phyloP scores from a whole-genome alignment of 1,140 invertebrate species.

The Parasteatoda tepidariorum region DNA sequence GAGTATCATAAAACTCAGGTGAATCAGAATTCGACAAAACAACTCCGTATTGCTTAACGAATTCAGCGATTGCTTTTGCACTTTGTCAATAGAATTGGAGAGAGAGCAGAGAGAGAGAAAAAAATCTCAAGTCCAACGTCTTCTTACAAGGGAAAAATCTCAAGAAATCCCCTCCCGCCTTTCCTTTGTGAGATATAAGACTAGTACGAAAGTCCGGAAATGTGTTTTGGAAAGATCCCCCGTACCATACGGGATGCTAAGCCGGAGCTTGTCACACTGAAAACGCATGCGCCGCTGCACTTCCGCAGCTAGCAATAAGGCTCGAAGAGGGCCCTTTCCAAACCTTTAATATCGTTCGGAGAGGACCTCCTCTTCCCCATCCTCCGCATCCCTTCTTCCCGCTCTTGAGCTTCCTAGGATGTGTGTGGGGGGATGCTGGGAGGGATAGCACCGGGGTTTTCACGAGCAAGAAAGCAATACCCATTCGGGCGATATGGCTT shows the following conservation, averaged over 20 bases:
- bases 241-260: neutral
- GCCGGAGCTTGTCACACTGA: constrained; percentile 44
- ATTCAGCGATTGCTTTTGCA: neutral
- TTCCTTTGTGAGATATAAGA: neutral
- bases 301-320: constrained; percentile 55
- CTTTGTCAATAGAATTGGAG: neutral
- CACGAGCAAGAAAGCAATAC: constrained; percentile 61
- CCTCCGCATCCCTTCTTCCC: neutral
- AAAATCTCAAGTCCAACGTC: neutral
- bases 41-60: neutral
- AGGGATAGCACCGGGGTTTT: constrained; percentile 21
- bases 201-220: constrained; percentile 10
- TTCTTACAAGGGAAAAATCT: neutral
- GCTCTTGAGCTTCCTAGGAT: constrained; percentile 29
- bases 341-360: constrained; percentile 55
- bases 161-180: neutral
- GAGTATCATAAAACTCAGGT: too few species aligned
- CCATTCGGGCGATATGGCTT: constrained; percentile 60
- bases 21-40: too few species aligned
- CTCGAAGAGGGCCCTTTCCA: neutral
- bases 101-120: neutral
- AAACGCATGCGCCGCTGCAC: constrained; percentile 52
- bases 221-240: constrained; percentile 48
- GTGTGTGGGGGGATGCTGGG: neutral
- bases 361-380: neutral